Base-by-base conservation (phyloP, 64 coral and sea anemone genomes). In the Pachyseris speciosa region DNA sequence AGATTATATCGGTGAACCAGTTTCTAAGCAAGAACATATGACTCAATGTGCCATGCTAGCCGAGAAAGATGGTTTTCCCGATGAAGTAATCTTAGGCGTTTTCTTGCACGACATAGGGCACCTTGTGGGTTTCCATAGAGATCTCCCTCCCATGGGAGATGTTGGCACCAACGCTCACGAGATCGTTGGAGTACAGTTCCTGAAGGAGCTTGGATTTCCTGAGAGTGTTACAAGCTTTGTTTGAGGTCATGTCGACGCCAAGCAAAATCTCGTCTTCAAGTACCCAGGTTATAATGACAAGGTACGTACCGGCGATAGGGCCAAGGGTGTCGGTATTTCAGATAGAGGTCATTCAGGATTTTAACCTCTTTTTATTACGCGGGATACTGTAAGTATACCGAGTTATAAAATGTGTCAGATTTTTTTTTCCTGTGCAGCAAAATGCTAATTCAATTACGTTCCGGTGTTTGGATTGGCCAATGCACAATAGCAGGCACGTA, bases 61-160 rank as follows among this genome's bases (percentile, higher is more conserved):
- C 0, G 96, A 98, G 75, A 95, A 98, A 32, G 89, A 98, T 15
- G 93, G 90, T 28, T 98, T 78, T 66, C 17, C 89, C 7, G 81
- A 90, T 30, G 93, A 84, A 36, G 86, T 98, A 0, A 65, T 98
- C 15, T 72, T 98, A 5, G 96, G 96, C 20, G 96, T 86, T 12
- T 92, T 98, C 36, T 39, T 98, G 2, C 96, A 98, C 16, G 96
- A 98, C 85, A 98, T 98, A 13, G 96, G 96, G 2, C 96, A 98
- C 72, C 83, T 98, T 45, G 59, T 98, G 13, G 96, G 96, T 9
- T 44, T 85, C 7, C 78, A 98, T 3, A 72, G 72, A 84, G 31
- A 73, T 65, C 73, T 95, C 0, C 84, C 93, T 36, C 38, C 25
- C 16, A 98, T 98, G 96, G 96, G 89, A 5, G 72, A 78, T 0